A percentile compares a stretch with the other conserved stretches of the same genome.
Evolutionary conservation across 92 coral and sea anemone species (phyloP).

Genomic region (Palythoa caribaeorum): DNA sequence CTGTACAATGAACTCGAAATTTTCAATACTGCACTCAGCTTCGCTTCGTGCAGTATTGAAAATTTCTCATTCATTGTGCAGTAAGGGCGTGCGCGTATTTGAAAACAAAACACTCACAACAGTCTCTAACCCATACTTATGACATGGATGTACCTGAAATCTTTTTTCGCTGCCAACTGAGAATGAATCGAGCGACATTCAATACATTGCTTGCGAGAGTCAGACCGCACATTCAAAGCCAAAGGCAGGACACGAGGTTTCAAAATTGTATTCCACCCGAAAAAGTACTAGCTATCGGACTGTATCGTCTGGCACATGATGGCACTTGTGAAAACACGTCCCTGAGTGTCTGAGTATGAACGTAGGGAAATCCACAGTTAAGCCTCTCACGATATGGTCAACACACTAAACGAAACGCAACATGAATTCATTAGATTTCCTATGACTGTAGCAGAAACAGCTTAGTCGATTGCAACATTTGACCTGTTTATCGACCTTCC

Average conservation of each 20-base stretch:
- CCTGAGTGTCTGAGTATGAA: constrained; percentile 66
- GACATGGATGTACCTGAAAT: constrained; percentile 49
- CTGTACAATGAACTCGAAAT: too few species aligned
- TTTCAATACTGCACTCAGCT: too few species aligned
- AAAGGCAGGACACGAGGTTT: constrained; percentile 59
- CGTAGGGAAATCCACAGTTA: constrained; percentile 60
- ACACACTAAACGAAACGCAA: constrained; percentile 13
- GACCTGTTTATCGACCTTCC: constrained; percentile 6
- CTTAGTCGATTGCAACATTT: constrained; percentile 23
- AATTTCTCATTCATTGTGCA: too few species aligned
- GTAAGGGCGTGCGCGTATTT: too few species aligned
- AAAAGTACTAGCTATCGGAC: constrained; percentile 63
- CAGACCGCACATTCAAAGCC: constrained; percentile 53
- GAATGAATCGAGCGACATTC: constrained; percentile 48
- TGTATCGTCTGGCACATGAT: constrained; percentile 68
- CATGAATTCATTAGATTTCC: constrained; percentile 10
- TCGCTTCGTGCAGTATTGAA: too few species aligned
- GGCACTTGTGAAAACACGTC: constrained; percentile 66
- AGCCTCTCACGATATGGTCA: constrained; percentile 18
- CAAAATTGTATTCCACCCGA: constrained; percentile 56
- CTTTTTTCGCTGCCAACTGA: constrained; percentile 49
- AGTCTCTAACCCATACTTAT: too few species aligned
- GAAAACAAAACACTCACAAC: too few species aligned
- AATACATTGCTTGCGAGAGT: constrained; percentile 47
- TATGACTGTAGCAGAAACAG: constrained; percentile 39